phyloP scores from a whole-genome alignment of 2,797 vertebrate genomes.

The Pogonophryne albipinna region DNA sequence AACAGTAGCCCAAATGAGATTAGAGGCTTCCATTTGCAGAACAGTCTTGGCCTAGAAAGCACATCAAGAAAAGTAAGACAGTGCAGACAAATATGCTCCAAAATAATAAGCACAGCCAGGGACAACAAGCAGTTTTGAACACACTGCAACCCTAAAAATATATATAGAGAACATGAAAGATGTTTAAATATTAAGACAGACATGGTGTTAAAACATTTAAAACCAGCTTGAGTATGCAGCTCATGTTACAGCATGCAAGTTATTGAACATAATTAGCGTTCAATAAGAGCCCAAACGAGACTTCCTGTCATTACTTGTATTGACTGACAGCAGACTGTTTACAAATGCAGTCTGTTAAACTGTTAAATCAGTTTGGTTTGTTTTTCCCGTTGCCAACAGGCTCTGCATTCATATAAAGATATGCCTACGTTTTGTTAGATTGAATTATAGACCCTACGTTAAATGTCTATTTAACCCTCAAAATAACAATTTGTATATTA shows the following conservation, averaged over 20 bases:
- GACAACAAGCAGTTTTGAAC: background rate
- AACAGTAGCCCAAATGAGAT: conserved; percentile 3
- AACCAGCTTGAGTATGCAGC: background rate
- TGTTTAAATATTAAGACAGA: background rate
- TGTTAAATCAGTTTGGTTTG: too few species aligned
- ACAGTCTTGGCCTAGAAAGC: conserved; percentile 1
- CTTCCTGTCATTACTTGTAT: too few species aligned
- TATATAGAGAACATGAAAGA: background rate
- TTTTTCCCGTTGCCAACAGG: too few species aligned
- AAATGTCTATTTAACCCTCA: too few species aligned
- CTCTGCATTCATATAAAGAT: too few species aligned
- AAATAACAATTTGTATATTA: too few species aligned
- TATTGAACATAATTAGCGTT: too few species aligned
- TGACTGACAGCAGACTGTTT: too few species aligned
- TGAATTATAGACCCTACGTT: too few species aligned
- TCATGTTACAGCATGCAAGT: background rate
- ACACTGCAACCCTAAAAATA: background rate
- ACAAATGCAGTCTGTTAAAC: too few species aligned
- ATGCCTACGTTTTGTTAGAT: too few species aligned
- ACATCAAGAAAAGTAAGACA: conserved; percentile 5
- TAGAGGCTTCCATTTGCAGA: background rate
- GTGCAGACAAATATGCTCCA: background rate
- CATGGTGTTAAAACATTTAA: background rate
- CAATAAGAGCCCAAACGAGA: too few species aligned
- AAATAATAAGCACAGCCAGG: conserved; percentile 8